A percentile compares a stretch with the other conserved stretches of the same genome.
These are phyloP conservation scores for Jaculus jaculus DNA, from an alignment of 2,113 vertebrate species.

Conservation along the genomic window DNA sequence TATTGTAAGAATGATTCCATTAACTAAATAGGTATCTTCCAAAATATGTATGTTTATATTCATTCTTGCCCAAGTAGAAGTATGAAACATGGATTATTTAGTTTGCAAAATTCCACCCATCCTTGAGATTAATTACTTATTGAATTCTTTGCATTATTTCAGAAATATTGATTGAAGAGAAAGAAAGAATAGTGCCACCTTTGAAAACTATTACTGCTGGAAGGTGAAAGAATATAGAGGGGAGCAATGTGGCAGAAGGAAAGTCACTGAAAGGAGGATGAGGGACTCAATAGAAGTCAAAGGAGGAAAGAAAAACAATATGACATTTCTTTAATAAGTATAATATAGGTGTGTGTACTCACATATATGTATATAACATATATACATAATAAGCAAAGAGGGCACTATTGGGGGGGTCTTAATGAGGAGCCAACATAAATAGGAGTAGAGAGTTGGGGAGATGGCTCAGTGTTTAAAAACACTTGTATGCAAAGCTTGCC, in stretches of 20 bases:
- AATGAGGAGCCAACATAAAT: background rate
- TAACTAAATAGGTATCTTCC: background rate
- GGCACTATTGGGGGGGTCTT: no score
- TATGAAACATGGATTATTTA: background rate
- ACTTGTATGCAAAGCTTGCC: background rate
- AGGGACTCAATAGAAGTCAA: background rate
- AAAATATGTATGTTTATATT: background rate
- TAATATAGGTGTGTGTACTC: background rate
- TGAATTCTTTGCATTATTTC: background rate
- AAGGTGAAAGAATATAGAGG: background rate
- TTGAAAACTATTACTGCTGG: background rate
- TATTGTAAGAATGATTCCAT: background rate
- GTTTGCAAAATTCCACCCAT: background rate
- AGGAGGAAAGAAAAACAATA: background rate
- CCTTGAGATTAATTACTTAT: background rate
- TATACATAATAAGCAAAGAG: background rate
- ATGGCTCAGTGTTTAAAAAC: background rate
- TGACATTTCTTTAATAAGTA: background rate
- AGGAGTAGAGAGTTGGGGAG: background rate
- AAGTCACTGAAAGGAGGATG: fast-evolving
- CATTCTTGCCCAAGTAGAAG: background rate
- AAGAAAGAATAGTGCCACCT: background rate
- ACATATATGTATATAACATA: background rate
- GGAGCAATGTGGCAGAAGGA: background rate
- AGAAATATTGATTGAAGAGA: background rate